Conservation (phyloP, 1,140 invertebrate genomes). For the Galleria mellonella region DNA sequence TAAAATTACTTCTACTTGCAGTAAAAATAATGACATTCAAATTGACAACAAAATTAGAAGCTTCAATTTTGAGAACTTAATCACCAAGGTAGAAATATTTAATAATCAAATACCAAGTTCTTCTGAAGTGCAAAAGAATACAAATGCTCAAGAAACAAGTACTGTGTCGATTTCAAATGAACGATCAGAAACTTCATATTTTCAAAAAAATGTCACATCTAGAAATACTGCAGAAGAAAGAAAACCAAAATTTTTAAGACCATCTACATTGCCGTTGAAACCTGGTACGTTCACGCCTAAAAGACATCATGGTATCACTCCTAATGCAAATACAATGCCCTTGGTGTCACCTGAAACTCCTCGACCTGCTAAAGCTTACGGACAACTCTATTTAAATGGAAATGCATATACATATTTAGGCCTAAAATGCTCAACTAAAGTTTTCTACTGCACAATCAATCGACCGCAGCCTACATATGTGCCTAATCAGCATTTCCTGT, state of each 20-base stretch:
- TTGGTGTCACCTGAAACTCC: constrained; percentile 93
- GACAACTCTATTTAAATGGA: constrained; percentile 90
- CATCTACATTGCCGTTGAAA: constrained; percentile 86
- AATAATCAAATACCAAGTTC: constrained; percentile 68
- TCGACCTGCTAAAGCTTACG: constrained; percentile 89
- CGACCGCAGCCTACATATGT: constrained; percentile 97
- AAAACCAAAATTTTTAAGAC: constrained; percentile 83
- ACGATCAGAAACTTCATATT: constrained; percentile 68
- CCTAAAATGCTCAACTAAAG: constrained; percentile 91
- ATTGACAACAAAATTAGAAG: constrained; percentile 62
- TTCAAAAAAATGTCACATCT: constrained; percentile 52
- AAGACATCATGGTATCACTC: constrained; percentile 84
- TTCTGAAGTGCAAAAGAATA: constrained; percentile 54
- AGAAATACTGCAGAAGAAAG: constrained; percentile 42
- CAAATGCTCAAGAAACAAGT: constrained; percentile 33
- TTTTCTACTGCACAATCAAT: constrained; percentile 94
- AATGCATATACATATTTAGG: constrained; percentile 95
- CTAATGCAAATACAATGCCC: constrained; percentile 84
- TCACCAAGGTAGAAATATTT: constrained; percentile 71
- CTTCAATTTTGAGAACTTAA: constrained; percentile 76
- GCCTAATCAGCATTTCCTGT: constrained; percentile 90
- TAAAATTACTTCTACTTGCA: constrained; percentile 14
- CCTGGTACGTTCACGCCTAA: constrained; percentile 87
- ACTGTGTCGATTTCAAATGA: constrained; percentile 35
- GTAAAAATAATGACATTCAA: constrained; percentile 34